Percentiles rank a stretch among this genome's conserved stretches.
Evolutionary conservation across 2,888 invertebrate species (phyloP).

Genomic region (Phrixothrix hirtus): DNA sequence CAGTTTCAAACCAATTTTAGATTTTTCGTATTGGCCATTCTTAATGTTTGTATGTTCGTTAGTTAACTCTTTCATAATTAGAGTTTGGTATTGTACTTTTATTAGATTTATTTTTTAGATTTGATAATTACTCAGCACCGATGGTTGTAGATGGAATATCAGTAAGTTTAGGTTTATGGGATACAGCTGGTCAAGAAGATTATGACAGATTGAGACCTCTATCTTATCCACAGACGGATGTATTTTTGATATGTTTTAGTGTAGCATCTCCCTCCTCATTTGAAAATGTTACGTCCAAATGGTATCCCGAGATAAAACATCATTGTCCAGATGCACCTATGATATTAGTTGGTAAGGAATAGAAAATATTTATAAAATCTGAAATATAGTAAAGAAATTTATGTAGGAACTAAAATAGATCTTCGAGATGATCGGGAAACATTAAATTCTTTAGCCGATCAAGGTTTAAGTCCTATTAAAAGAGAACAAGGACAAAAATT

Average conservation of each 20-base stretch:
- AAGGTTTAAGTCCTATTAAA: slow-evolving; percentile 94
- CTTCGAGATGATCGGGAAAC: slow-evolving; percentile 97
- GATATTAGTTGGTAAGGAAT: slow-evolving; percentile 87
- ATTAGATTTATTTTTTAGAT: slow-evolving; percentile 63
- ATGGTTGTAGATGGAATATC: slow-evolving; percentile 98
- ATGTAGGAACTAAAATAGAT: slow-evolving; percentile 94
- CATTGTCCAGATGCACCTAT: slow-evolving; percentile 99
- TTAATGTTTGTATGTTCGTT: too few species aligned
- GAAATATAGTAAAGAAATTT: too few species aligned
- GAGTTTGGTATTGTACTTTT: too few species aligned
- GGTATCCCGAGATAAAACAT: slow-evolving; percentile 99
- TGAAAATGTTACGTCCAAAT: slow-evolving; percentile 99
- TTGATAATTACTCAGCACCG: slow-evolving; percentile 98
- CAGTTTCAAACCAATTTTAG: too few species aligned
- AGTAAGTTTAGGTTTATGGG: slow-evolving; percentile 96
- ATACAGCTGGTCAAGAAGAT: slow-evolving; percentile 97
- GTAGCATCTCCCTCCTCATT: slow-evolving; percentile 99
- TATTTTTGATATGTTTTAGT: slow-evolving; percentile 99
- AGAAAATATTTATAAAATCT: too few species aligned
- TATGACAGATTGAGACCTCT: slow-evolving; percentile 95
- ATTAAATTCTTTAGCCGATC: slow-evolving; percentile 85
- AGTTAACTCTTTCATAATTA: too few species aligned
- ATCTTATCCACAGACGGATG: slow-evolving; percentile 98
- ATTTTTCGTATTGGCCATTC: too few species aligned
- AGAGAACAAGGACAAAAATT: slow-evolving; percentile 97